A percentile compares a stretch with the other conserved stretches of the same genome.
Evolutionary conservation across 2,888 invertebrate genomes (phyloP).

Genomic region (Protophormia terraenovae): DNA sequence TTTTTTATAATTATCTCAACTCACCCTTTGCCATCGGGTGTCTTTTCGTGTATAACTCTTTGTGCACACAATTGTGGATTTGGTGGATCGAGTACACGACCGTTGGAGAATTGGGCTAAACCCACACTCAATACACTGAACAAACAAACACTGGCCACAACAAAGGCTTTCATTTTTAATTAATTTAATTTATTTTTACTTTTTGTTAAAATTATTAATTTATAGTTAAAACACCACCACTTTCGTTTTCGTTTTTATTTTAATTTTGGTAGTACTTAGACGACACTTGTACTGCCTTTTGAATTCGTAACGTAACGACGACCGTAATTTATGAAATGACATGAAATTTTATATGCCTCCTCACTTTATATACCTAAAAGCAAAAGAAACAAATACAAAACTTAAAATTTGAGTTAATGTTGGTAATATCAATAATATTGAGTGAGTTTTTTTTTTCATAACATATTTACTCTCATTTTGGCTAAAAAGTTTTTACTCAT

Average conservation of each 20-base stretch:
- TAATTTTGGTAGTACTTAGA: constrained; percentile 41
- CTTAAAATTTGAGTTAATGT: constrained; percentile 56
- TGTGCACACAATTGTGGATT: constrained; percentile 89
- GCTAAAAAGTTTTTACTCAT: not conserved
- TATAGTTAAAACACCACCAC: constrained; percentile 67
- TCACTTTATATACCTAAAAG: constrained; percentile 77
- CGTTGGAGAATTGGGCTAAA: constrained; percentile 88
- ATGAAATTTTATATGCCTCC: constrained; percentile 76
- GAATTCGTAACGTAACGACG: constrained; percentile 71
- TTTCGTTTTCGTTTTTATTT: constrained; percentile 71
- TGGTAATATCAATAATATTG: constrained; percentile 15
- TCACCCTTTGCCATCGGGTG: constrained; percentile 87
- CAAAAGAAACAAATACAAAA: constrained; percentile 39
- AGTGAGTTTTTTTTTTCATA: constrained; percentile 57
- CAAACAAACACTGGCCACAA: constrained; percentile 81
- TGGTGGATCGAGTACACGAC: constrained; percentile 90
- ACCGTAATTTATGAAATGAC: constrained; percentile 77
- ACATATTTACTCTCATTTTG: too few species aligned
- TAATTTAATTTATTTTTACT: constrained; percentile 53
- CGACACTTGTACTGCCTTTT: not conserved
- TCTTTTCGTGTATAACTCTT: constrained; percentile 87
- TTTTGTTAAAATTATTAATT: constrained; percentile 20
- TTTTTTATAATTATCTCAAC: constrained; percentile 60
- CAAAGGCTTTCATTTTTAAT: constrained; percentile 79
- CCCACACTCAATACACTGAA: constrained; percentile 78